Conservation (phyloP, 2,113 vertebrate genomes). For the Ailuropoda melanoleuca region DNA sequence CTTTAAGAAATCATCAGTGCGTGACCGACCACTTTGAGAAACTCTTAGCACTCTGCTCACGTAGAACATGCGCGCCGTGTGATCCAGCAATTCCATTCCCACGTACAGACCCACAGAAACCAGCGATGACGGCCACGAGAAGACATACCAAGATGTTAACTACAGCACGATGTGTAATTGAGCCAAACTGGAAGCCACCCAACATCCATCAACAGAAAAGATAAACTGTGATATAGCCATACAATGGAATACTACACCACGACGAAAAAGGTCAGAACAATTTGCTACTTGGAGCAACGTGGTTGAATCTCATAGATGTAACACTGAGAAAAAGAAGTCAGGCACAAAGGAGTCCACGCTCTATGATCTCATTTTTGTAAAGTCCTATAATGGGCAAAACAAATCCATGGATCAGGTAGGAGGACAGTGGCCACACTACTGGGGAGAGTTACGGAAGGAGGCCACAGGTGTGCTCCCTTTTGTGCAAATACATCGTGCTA, state of each 20-base stretch:
- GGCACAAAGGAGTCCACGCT: background rate
- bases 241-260: background rate
- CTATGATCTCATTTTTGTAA: background rate
- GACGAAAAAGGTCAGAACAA: background rate
- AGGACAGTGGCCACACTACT: background rate
- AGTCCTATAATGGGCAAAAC: background rate
- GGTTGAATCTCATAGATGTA: background rate
- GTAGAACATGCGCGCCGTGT: accelerated
- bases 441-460: background rate
- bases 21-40: background rate
- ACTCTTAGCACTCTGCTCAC: background rate
- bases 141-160: background rate
- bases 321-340: background rate
- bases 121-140: background rate
- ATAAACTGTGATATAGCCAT: background rate
- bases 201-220: background rate
- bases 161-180: background rate
- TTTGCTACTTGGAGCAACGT: background rate
- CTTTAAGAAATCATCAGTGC: background rate
- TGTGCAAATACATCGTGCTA: background rate
- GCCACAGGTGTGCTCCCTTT: background rate
- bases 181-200: background rate
- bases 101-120: background rate
- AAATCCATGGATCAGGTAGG: background rate
- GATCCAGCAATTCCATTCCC: background rate